Evolutionary conservation across 2,888 invertebrate species (phyloP), one percentile per base, ranked within the genome.

Genomic region (Lithophane leautieri): DNA sequence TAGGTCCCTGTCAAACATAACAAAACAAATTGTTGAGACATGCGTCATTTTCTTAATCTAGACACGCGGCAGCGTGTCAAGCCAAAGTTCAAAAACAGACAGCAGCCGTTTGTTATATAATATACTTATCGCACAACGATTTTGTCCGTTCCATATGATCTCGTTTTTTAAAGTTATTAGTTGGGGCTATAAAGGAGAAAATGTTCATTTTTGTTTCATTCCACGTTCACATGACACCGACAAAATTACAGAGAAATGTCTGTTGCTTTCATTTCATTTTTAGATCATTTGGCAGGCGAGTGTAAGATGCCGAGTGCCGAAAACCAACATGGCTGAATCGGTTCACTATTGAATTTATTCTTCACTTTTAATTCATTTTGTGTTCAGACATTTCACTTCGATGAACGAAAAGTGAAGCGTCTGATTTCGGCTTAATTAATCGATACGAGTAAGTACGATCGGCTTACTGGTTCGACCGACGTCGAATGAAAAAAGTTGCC

Each of bases 101-200:
- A n/a, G n/a, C n/a, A n/a, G n/a, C n/a, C n/a, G n/a, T n/a, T n/a
- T n/a, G n/a, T n/a, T n/a, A n/a, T n/a, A n/a, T n/a, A n/a, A n/a
- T n/a, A n/a, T n/a, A 47, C 50, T 44, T 70, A 65, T 16, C 56
- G 56, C 66, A 67, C 58, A 79, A 78, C 65, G 4, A 54, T 77
- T 75, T 79, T 79, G 79, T 79, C 83, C 83, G 69, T 28, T 44
- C 44, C 16, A 62, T 76, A 54, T 68, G 44, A 81, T 52, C 52
- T 68, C 1, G 19, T 73, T 52, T 22, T 58, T 63, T 54, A n/a
- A 16, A 79, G 19, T 56, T 7, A 50, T 61, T 47, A 2, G 0
- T 60, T 75, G 77, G 76, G 60, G 77, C 79, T n/a, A 19, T 40
- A 25, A 22, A 47, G 12, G 9, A 9, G 14, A 25, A 50, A 22